Conservation (phyloP, 2,797 vertebrate genomes). For the Enteromius treurensis region DNA sequence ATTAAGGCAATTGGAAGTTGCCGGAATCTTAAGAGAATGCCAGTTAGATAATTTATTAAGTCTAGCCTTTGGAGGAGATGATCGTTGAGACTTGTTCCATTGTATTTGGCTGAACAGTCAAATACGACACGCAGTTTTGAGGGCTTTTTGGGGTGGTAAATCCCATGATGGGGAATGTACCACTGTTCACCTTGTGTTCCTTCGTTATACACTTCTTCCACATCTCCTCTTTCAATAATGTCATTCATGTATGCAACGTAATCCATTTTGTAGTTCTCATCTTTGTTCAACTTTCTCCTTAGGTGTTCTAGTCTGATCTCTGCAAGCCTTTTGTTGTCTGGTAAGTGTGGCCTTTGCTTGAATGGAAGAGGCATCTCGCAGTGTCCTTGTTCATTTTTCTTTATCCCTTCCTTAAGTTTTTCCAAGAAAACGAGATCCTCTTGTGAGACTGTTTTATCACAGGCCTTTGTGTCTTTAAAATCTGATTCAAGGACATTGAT, state of each 20-base stretch:
- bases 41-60: background rate
- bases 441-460: too few species aligned
- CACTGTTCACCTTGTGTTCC: background rate
- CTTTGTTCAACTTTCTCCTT: background rate
- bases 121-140: background rate
- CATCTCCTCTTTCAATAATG: background rate
- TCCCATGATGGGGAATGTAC: background rate
- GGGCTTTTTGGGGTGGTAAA: slow-evolving; percentile 9
- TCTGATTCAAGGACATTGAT: too few species aligned
- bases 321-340: background rate
- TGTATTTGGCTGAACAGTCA: background rate
- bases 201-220: background rate
- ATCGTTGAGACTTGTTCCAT: slow-evolving; percentile 1
- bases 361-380: background rate
- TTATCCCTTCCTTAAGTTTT: too few species aligned
- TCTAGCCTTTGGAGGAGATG: slow-evolving; percentile 1
- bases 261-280: background rate
- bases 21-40: background rate
- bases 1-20: too few species aligned
- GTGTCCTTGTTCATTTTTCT: too few species aligned
- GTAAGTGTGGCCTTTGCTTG: background rate
- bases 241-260: background rate
- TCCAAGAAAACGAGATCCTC: too few species aligned
- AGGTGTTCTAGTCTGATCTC: background rate
- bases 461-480: too few species aligned